These are phyloP conservation scores for Hyperoplus lanceolatus DNA, from an alignment of 2,797 vertebrate genomes.

Conservation along the genomic window DNA sequence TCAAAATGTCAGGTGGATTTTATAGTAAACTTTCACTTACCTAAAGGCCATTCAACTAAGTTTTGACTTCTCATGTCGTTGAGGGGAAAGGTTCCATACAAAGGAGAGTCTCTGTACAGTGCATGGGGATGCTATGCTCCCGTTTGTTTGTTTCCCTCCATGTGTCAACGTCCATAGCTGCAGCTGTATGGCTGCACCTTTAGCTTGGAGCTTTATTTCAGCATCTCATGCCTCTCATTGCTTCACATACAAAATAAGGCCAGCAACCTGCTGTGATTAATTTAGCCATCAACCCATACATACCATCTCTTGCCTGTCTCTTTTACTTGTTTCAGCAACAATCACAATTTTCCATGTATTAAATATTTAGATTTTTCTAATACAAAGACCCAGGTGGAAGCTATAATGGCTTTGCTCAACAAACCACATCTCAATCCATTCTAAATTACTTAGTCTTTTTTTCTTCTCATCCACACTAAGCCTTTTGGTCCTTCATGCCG, in stretches of 20 bases:
- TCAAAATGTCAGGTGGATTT: conserved; percentile 78
- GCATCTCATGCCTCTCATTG: conserved; percentile 51
- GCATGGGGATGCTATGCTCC: conserved; percentile 58
- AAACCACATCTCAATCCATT: conserved; percentile 34
- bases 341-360: conserved; percentile 17
- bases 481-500: conserved; percentile 7
- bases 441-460: conserved; percentile 9
- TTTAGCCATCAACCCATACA: conserved; percentile 21
- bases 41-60: conserved; percentile 90
- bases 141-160: conserved; percentile 48
- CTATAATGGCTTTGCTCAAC: conserved; percentile 57
- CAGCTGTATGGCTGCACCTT: conserved; percentile 16
- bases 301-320: conserved; percentile 35
- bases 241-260: conserved; percentile 27
- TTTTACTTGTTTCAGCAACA: conserved; percentile 37
- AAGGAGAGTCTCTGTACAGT: conserved; percentile 65
- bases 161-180: conserved; percentile 39
- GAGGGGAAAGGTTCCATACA: conserved; percentile 69
- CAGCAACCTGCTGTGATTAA: conserved; percentile 29
- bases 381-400: conserved; percentile 43
- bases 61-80: conserved; percentile 86
- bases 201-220: conserved; percentile 47
- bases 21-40: conserved; percentile 78
- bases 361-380: conserved; percentile 33
- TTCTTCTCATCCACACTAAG: conserved; percentile 8